Percentiles rank a stretch among this genome's conserved stretches.
phyloP scores from a whole-genome alignment of 2,113 vertebrate genomes.

The Brienomyrus longianalis region DNA sequence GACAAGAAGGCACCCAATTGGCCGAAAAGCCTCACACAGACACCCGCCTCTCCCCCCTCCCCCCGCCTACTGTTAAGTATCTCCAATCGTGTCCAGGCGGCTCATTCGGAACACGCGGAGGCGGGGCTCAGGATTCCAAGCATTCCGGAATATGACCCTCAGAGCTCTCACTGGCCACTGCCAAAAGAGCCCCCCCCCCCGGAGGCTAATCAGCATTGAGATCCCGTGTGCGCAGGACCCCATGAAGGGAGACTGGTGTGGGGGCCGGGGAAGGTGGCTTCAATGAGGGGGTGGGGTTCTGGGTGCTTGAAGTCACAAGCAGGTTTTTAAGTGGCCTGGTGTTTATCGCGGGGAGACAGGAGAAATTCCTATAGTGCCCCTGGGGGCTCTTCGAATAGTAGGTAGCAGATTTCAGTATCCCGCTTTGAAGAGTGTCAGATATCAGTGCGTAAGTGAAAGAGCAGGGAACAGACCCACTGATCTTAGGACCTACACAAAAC shows the following conservation, averaged over 20 bases:
- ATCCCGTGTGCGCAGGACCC: background rate
- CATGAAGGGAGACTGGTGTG: background rate
- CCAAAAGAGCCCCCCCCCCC: background rate
- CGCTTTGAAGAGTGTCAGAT: background rate
- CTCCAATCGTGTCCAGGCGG: too few relatives aligned
- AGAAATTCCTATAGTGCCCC: background rate
- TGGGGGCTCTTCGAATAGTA: background rate
- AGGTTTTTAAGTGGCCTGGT: background rate
- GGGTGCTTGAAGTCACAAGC: background rate
- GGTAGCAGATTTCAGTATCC: background rate
- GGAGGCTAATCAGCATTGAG: background rate
- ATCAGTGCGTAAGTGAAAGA: background rate
- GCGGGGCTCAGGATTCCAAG: background rate
- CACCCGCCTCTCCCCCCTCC: background rate
- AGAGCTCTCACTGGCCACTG: background rate
- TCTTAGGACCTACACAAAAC: background rate
- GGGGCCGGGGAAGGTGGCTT: background rate
- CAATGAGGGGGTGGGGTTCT: background rate
- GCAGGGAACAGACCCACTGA: background rate
- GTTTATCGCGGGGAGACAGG: constrained; percentile 7
- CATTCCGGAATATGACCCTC: background rate
- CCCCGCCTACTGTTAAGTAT: background rate
- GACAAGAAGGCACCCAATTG: background rate
- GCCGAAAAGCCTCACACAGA: background rate
- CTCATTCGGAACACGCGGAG: background rate